Evolutionary conservation across 2,113 vertebrate species (phyloP).

Genomic region (Dermatemys mawii): DNA sequence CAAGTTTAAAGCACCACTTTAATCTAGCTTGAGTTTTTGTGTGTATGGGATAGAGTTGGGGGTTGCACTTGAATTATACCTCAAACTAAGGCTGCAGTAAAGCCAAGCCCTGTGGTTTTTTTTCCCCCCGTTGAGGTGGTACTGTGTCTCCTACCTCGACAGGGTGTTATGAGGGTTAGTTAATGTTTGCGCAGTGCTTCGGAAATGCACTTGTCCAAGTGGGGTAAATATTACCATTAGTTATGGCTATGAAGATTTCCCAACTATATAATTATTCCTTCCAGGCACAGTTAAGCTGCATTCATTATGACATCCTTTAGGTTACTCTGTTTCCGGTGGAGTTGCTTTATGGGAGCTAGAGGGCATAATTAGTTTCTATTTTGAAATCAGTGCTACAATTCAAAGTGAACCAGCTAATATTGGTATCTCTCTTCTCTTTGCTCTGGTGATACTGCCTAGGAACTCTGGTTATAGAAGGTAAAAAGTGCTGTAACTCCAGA

Average conservation of each 20-base stretch:
- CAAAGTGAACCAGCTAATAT: neutral
- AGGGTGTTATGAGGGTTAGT: neutral
- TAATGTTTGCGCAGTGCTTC: neutral
- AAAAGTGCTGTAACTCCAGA: neutral
- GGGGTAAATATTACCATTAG: slow-evolving; percentile 6
- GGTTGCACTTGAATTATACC: neutral
- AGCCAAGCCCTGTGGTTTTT: neutral
- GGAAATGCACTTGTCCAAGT: slow-evolving; percentile 4
- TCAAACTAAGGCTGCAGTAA: neutral
- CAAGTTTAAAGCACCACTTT: neutral
- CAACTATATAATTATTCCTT: neutral
- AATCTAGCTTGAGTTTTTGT: neutral
- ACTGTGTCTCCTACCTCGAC: neutral
- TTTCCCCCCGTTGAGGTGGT: neutral
- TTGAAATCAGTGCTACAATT: neutral
- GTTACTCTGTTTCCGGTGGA: neutral
- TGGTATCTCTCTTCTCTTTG: neutral
- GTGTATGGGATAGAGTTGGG: neutral
- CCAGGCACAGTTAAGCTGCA: neutral
- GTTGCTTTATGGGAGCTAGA: neutral
- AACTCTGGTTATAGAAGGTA: neutral
- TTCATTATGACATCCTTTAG: neutral
- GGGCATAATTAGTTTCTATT: neutral
- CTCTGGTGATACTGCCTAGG: neutral
- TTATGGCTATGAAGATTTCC: slow-evolving; percentile 14